These are phyloP conservation scores for Cherax quadricarinatus DNA, from an alignment of 1,140 invertebrate species.

Conservation along the genomic window DNA sequence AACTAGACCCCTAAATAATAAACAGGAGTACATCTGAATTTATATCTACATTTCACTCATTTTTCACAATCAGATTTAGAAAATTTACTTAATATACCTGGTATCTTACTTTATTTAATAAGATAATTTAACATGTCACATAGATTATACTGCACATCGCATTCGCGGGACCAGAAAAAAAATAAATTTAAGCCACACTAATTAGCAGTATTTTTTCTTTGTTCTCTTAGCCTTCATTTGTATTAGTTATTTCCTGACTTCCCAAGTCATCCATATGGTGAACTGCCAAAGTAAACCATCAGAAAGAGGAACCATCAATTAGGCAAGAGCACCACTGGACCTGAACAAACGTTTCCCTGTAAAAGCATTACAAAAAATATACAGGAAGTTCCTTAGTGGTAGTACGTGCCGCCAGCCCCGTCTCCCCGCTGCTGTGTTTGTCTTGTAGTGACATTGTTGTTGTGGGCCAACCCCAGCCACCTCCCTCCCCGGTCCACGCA, in stretches of 20 bases:
- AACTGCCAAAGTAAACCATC: constrained; percentile 2
- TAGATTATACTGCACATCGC: too few relatives aligned
- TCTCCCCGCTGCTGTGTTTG: not conserved
- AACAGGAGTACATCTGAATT: too few relatives aligned
- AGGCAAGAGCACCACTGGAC: not conserved
- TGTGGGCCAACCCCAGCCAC: not conserved
- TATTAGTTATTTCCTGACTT: not conserved
- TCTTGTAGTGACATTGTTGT: not conserved
- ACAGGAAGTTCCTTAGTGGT: not conserved
- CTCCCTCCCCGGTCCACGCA: not conserved
- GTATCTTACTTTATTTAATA: too few relatives aligned
- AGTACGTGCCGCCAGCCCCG: not conserved
- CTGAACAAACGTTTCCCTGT: not conserved
- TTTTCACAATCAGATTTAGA: too few relatives aligned
- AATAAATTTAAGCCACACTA: too few relatives aligned
- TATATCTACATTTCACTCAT: too few relatives aligned
- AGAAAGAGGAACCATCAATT: not conserved
- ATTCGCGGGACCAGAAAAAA: too few relatives aligned
- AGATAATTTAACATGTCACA: too few relatives aligned
- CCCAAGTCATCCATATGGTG: not conserved
- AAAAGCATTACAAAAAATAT: constrained; percentile 1
- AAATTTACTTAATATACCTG: too few relatives aligned
- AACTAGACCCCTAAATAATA: too few relatives aligned
- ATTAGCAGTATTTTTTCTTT: too few relatives aligned
- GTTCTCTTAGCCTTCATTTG: too few relatives aligned